Evolutionary conservation across 35 echinoderm and acorn worm genomes (phyloP), one percentile per base, ranked within the genome.

Genomic region (Ophioderma brevispina): DNA sequence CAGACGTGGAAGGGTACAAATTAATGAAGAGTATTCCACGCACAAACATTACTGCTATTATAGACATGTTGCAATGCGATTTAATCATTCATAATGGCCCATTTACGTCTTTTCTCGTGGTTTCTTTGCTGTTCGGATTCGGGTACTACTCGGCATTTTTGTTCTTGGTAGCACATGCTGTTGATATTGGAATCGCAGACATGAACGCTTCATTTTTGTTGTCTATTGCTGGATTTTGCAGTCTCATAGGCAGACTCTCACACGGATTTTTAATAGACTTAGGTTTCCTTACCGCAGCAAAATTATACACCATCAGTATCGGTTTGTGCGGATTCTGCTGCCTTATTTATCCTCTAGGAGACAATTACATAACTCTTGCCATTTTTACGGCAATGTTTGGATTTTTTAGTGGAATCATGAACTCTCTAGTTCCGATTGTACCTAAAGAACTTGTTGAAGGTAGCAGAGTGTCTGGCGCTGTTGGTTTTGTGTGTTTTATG

Each of bases 261-360:
- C 81, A 83, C 17, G 81, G 81, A 33, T 17, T 83, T 41, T 33
- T 83, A 33, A 37, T 83, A 33, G 81, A 83, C 40, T 40, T 32
- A 14, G 38, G 81, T 33, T 32, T 83, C 81, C 35, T 83, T 1
- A 14, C 81, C 11, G 31, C 38, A 19, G 40, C 42, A 13, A 83
- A 46, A 5, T 41, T 83, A 19, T 83, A 43, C 40, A 39, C 40
- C 1, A 37, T 83, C 17, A 33, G 35, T 52, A 37, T 46, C 42
- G 10, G 13, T 41, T 8, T 40, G 38, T 33, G 35, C 15, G 81
- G 38, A 40, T 15, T 41, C 21, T 33, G 38, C 81, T 32, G 30
- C 19, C 13, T 83, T 1, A 1, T 49, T 1, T 40, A 83, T 46
- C 81, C 81, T 19, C 38, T 83, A 40, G 13, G 13, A 8, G 31